A percentile compares a stretch with the other conserved stretches of the same genome.
phyloP scores from a whole-genome alignment of 1,140 invertebrate genomes.

The Drosophila takahashii region DNA sequence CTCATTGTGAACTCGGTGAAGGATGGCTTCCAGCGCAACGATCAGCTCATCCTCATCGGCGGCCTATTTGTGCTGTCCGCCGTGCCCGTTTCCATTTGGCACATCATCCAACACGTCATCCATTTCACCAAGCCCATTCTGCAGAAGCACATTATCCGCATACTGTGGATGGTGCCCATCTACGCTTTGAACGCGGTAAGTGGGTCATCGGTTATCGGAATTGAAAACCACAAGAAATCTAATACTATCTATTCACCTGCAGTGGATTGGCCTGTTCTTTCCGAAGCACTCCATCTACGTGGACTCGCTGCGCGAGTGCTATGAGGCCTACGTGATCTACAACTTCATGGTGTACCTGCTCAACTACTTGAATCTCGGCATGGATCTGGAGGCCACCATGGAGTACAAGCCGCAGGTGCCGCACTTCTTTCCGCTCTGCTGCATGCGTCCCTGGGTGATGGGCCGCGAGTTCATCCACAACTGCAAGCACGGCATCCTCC shows the following conservation, averaged over 20 bases:
- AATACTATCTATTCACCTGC: constrained; percentile 47
- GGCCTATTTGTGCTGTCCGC: constrained; percentile 96
- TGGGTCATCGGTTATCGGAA: constrained; percentile 36
- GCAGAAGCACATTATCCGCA: constrained; percentile 98
- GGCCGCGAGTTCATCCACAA: constrained; percentile 96
- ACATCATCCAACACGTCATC: constrained; percentile 96
- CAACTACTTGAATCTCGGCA: constrained; percentile 94
- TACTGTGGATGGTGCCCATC: constrained; percentile 99
- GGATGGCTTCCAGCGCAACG: constrained; percentile 89
- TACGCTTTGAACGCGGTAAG: constrained; percentile 97
- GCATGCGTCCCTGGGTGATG: constrained; percentile 94
- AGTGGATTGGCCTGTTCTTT: constrained; percentile 94
- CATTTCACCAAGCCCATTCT: constrained; percentile 96
- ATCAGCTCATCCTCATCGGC: constrained; percentile 93
- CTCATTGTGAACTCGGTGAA: constrained; percentile 90
- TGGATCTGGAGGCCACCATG: constrained; percentile 92
- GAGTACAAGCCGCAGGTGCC: constrained; percentile 93
- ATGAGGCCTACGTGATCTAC: constrained; percentile 98
- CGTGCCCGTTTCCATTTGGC: constrained; percentile 96
- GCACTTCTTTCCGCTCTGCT: constrained; percentile 94
- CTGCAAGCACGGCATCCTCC: constrained; percentile 98
- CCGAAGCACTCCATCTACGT: constrained; percentile 95
- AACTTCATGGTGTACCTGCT: constrained; percentile 98
- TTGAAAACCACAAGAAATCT: constrained; percentile 39
- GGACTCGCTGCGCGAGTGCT: constrained; percentile 96